Conservation (phyloP, 1,140 invertebrate genomes). For the Charaxes varanes region DNA sequence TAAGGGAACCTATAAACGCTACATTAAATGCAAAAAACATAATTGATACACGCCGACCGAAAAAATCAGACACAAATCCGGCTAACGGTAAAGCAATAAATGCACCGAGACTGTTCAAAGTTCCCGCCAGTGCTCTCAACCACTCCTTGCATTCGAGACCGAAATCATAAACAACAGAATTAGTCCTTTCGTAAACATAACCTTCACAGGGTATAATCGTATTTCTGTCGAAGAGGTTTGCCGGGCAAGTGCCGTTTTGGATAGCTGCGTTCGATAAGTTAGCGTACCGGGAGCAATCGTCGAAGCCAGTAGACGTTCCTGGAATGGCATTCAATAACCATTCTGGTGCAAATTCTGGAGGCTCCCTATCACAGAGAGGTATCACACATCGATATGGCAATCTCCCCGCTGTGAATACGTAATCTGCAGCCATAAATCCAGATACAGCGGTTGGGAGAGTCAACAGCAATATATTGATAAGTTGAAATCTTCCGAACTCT, state of each 20-base stretch:
- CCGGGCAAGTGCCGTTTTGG: conserved; percentile 31
- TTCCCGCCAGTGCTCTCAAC: conserved; percentile 48
- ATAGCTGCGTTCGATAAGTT: conserved; percentile 22
- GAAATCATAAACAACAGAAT: conserved; percentile 59
- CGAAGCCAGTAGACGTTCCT: conserved; percentile 36
- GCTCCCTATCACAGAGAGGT: conserved; percentile 42
- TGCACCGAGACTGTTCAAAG: conserved; percentile 51
- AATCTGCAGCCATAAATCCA: conserved; percentile 54
- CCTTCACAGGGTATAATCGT: conserved; percentile 39
- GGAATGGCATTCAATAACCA: conserved; percentile 56
- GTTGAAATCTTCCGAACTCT: conserved; percentile 53
- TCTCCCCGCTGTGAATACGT: conserved; percentile 51
- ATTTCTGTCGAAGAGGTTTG: conserved; percentile 40
- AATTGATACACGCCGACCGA: conserved; percentile 47
- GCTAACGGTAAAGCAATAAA: conserved; percentile 50
- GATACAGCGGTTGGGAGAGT: conserved; percentile 37
- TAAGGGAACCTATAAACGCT: conserved; percentile 41
- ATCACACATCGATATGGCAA: conserved; percentile 49
- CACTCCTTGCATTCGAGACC: conserved; percentile 56
- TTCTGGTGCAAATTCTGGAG: conserved; percentile 39
- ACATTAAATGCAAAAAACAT: conserved; percentile 54
- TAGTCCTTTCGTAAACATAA: conserved; percentile 49
- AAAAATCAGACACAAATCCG: conserved; percentile 53
- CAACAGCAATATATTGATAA: conserved; percentile 42
- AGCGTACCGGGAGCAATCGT: conserved; percentile 45